Evolutionary conservation across 2,888 invertebrate genomes (phyloP).

Genomic region (Rotaria magnacalcarata): DNA sequence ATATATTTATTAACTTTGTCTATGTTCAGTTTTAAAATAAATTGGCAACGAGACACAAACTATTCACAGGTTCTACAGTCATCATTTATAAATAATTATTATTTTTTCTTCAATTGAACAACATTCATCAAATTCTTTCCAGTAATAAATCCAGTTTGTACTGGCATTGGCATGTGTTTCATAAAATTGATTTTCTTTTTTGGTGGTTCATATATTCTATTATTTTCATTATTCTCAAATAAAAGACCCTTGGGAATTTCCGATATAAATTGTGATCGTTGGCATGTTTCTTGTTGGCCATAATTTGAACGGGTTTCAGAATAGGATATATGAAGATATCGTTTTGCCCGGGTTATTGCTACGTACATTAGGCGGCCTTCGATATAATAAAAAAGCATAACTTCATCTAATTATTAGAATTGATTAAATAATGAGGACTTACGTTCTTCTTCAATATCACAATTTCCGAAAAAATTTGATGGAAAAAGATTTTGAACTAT

Average conservation of each 20-base stretch:
- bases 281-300: neutral
- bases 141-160: neutral
- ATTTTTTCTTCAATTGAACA: neutral
- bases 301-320: neutral
- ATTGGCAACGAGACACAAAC: too few species aligned
- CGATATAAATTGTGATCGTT: neutral
- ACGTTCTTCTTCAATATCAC: slow-evolving; percentile 33
- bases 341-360: slow-evolving; percentile 38
- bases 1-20: too few species aligned
- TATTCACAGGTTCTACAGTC: too few species aligned
- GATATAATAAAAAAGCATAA: neutral
- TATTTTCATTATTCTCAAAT: neutral
- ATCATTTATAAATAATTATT: neutral
- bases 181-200: neutral
- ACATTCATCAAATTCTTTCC: neutral
- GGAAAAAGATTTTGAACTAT: slow-evolving; percentile 31
- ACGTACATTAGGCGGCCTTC: slow-evolving; percentile 37
- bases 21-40: too few species aligned
- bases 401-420: too few species aligned
- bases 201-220: neutral
- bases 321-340: neutral
- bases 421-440: neutral
- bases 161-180: neutral
- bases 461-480: neutral
- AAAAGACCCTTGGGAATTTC: neutral